Evolutionary conservation across 37 sponge, comb jelly and placozoan species (phyloP).

Genomic region (Geodia barretti): DNA sequence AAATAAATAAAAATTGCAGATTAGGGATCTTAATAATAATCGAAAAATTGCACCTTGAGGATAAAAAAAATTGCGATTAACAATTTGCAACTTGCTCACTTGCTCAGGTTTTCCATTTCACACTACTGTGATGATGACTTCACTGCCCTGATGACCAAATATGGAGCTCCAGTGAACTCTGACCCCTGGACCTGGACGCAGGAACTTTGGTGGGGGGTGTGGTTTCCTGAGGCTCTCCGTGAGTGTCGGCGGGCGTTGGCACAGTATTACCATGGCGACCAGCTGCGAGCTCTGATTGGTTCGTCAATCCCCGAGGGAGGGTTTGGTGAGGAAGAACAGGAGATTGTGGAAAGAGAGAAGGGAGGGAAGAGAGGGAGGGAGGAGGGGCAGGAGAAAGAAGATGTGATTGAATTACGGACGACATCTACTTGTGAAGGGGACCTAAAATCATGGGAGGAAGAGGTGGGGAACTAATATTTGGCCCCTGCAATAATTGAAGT

Average conservation of each 20-base stretch:
- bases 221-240: slow-evolving; percentile 78
- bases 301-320: not conserved
- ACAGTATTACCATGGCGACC: not conserved
- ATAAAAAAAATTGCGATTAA: too few relatives aligned
- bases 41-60: too few relatives aligned
- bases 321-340: not conserved
- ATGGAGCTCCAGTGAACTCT: not conserved
- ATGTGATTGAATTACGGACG: not conserved
- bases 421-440: not conserved
- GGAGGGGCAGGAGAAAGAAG: not conserved
- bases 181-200: slow-evolving; percentile 51
- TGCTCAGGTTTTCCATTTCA: not conserved
- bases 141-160: not conserved
- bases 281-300: not conserved
- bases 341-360: not conserved
- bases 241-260: slow-evolving; percentile 50
- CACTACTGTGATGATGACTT: not conserved
- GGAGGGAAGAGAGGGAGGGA: not conserved
- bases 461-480: too few relatives aligned
- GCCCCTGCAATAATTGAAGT: too few relatives aligned
- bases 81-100: not conserved
- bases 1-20: too few relatives aligned
- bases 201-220: slow-evolving; percentile 69
- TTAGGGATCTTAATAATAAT: too few relatives aligned
- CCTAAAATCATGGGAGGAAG: not conserved